phyloP scores from a whole-genome alignment of 1,140 invertebrate genomes.

The Micrasema longulum region DNA sequence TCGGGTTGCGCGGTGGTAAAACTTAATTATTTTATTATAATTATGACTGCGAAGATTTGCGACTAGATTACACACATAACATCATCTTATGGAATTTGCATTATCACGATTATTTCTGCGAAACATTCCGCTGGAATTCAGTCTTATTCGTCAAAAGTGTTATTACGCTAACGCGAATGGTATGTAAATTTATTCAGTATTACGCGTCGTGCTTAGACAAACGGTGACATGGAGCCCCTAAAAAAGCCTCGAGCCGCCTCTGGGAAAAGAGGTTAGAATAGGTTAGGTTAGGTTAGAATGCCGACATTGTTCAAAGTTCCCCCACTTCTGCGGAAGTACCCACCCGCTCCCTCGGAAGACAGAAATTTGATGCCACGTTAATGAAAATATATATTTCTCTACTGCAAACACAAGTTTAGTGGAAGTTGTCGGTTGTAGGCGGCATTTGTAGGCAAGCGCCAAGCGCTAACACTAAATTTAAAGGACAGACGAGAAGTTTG shows the following conservation, averaged over 20 bases:
- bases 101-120: no score
- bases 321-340: background rate
- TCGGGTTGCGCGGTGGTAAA: no score
- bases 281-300: background rate
- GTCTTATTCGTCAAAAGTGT: no score
- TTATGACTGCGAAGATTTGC: no score
- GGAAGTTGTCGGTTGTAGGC: no score
- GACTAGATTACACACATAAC: no score
- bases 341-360: background rate
- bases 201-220: background rate
- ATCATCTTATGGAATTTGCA: no score
- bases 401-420: background rate
- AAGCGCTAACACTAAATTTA: no score
- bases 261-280: background rate
- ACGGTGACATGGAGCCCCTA: background rate
- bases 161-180: background rate
- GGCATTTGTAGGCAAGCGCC: no score
- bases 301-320: background rate
- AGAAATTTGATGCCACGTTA: conserved; percentile 18
- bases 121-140: no score
- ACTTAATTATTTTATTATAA: no score
- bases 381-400: conserved; percentile 10
- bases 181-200: conserved; percentile 3
- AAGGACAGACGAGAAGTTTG: no score
- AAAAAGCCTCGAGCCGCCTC: background rate